Percentiles rank a stretch among this genome's conserved stretches.
These are phyloP conservation scores for Nipponacmea schrenckii DNA, from an alignment of 2,888 invertebrate species.

Conservation along the genomic window DNA sequence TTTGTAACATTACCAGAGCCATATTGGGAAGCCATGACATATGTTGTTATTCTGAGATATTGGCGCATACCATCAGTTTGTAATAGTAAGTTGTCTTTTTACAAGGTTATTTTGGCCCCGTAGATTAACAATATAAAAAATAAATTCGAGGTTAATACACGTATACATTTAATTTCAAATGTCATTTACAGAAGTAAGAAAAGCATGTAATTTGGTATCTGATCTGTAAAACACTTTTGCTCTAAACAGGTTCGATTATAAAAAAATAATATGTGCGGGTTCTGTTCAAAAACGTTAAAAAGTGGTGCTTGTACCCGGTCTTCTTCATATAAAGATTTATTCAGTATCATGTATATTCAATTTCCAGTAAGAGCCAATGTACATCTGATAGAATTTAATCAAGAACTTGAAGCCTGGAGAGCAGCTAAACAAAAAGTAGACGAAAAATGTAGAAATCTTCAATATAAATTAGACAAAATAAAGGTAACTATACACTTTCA, in stretches of 20 bases:
- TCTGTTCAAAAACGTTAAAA: too few relatives aligned
- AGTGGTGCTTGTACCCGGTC: too few relatives aligned
- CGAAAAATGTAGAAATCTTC: conserved; percentile 34
- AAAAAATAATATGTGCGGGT: too few relatives aligned
- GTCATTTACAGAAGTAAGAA: too few relatives aligned
- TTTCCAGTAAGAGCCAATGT: conserved; percentile 42
- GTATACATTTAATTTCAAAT: too few relatives aligned
- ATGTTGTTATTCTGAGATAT: conserved; percentile 47
- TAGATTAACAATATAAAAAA: not conserved
- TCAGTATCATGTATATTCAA: not conserved
- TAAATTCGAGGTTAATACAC: too few relatives aligned
- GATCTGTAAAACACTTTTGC: too few relatives aligned
- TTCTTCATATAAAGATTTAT: too few relatives aligned
- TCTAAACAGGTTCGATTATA: too few relatives aligned
- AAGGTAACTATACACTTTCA: conserved; percentile 23
- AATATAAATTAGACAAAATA: conserved; percentile 36
- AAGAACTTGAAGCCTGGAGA: conserved; percentile 41
- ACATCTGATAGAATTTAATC: conserved; percentile 33
- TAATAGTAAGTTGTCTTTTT: conserved; percentile 42
- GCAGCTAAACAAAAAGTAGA: conserved; percentile 45
- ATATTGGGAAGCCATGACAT: conserved; percentile 43
- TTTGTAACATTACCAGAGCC: conserved; percentile 38
- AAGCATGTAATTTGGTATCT: too few relatives aligned
- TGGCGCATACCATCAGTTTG: conserved; percentile 53
- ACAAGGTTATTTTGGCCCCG: not conserved